A percentile compares a stretch with the other conserved stretches of the same genome.
Evolutionary conservation across 2,888 invertebrate genomes (phyloP).

Genomic region (Oconnorella tubifera): DNA sequence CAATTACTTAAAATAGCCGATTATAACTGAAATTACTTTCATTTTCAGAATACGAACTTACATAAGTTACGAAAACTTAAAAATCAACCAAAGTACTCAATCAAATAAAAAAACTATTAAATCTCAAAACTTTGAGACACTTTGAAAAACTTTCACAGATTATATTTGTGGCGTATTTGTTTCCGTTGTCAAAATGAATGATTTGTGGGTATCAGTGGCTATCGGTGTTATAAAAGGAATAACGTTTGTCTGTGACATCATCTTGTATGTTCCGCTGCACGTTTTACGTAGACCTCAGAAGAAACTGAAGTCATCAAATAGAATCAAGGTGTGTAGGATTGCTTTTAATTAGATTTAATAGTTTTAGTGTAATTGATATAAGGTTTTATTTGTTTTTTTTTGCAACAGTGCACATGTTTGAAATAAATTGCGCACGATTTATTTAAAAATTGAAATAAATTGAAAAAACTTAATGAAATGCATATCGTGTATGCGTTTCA

Average conservation of each 20-base stretch:
- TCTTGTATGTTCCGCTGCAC: slow-evolving; percentile 86
- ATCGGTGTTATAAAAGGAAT: slow-evolving; percentile 44
- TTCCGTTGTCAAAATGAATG: slow-evolving; percentile 9
- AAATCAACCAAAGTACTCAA: no score
- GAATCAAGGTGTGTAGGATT: slow-evolving; percentile 42
- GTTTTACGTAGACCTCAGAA: slow-evolving; percentile 67
- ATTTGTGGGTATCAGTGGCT: slow-evolving; percentile 14
- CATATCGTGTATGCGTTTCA: no score
- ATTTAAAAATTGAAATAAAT: no score
- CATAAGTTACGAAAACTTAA: no score
- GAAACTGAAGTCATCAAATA: slow-evolving; percentile 38
- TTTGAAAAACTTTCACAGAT: slow-evolving; percentile 10
- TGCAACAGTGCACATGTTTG: no score
- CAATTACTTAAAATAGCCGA: no score
- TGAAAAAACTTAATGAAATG: no score
- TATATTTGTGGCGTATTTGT: no score
- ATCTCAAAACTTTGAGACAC: neutral
- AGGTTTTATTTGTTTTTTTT: no score
- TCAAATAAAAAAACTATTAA: neutral
- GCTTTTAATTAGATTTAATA: neutral
- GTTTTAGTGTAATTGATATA: neutral
- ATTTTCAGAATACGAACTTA: no score
- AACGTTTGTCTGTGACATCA: slow-evolving; percentile 76
- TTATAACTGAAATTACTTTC: no score
- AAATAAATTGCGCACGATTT: no score